These are phyloP conservation scores for Zaprionus davidi DNA, from an alignment of 1,140 invertebrate genomes.

Conservation along the genomic window DNA sequence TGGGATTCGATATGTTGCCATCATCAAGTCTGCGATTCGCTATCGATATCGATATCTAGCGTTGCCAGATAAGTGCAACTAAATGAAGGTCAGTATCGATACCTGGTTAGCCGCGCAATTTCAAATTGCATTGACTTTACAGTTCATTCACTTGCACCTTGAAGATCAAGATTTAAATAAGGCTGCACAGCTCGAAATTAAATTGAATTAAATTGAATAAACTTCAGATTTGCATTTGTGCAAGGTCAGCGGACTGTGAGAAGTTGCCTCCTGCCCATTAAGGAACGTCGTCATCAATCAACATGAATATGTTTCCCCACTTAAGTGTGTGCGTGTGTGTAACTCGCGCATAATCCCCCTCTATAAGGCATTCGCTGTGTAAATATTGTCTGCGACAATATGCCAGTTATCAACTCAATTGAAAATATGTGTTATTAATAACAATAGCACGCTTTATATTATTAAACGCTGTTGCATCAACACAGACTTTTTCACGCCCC, in stretches of 20 bases:
- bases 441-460: conserved; percentile 76
- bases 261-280: conserved; percentile 34
- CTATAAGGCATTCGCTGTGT: conserved; percentile 15
- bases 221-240: conserved; percentile 46
- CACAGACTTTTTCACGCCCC: conserved; percentile 39
- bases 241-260: conserved; percentile 25
- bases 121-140: not conserved
- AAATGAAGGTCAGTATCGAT: not conserved
- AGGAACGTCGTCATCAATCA: conserved; percentile 63
- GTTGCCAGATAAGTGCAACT: not conserved
- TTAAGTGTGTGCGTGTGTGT: conserved; percentile 3
- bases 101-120: not conserved
- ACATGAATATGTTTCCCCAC: conserved; percentile 9
- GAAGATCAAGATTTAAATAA: conserved; percentile 5
- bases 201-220: conserved; percentile 67
- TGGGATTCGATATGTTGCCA: not conserved
- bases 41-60: not conserved
- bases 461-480: conserved; percentile 51
- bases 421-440: conserved; percentile 70
- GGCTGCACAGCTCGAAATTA: conserved; percentile 18
- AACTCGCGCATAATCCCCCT: conserved; percentile 28
- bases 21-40: not conserved
- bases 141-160: conserved; percentile 1
- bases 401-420: conserved; percentile 70
- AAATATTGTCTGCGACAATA: conserved; percentile 37